Evolutionary conservation across 35 echinoderm and acorn worm species (phyloP).

Genomic region (Ophiothrix spiculata): DNA sequence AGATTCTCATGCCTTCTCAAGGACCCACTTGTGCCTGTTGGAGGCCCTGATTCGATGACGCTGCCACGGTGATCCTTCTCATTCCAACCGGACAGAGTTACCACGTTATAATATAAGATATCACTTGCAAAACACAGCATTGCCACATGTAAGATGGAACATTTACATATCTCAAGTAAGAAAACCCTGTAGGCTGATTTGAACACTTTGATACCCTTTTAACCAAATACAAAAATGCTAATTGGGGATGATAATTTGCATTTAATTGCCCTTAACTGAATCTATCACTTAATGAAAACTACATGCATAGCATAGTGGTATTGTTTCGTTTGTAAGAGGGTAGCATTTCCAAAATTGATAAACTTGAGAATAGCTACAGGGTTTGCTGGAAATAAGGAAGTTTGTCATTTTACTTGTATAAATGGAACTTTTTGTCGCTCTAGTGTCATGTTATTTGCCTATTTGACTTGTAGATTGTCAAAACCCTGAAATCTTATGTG

Average conservation of each 20-base stretch:
- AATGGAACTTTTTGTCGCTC: too few species aligned
- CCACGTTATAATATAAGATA: neutral
- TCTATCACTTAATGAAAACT: too few species aligned
- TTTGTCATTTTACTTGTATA: too few species aligned
- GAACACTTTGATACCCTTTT: neutral
- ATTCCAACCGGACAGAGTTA: constrained; percentile 2
- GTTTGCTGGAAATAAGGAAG: too few species aligned
- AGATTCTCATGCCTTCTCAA: neutral
- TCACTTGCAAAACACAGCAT: constrained; percentile 1
- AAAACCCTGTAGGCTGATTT: neutral
- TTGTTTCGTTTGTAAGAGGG: too few species aligned
- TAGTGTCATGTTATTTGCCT: too few species aligned
- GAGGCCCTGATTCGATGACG: neutral
- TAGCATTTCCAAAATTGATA: too few species aligned
- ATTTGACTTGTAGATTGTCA: too few species aligned
- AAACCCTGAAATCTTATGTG: too few species aligned
- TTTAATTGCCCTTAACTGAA: neutral
- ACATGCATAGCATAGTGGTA: too few species aligned
- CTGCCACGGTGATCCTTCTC: too few species aligned
- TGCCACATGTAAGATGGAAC: neutral
- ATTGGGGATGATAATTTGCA: neutral
- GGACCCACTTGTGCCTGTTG: constrained; percentile 10
- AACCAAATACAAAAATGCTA: neutral
- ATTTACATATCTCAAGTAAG: neutral
- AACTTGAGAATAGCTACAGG: too few species aligned